Evolutionary conservation across 2,113 vertebrate genomes (phyloP).

Genomic region (Pelvicachromis taeniatus): DNA sequence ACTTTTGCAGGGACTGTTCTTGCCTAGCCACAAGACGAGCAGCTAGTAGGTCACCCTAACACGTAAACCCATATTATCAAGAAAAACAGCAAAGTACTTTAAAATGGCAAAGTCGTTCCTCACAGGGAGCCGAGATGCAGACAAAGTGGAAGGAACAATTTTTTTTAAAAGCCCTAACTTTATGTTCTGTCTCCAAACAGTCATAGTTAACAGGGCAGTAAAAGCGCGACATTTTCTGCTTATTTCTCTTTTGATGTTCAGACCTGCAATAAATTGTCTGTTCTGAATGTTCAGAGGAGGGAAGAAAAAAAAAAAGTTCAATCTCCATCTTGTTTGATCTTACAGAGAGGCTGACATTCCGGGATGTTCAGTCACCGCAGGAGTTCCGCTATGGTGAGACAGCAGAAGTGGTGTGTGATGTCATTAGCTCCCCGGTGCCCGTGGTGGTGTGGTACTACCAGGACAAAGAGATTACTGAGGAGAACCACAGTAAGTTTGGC

Average conservation of each 20-base stretch:
- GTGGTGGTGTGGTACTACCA: slow-evolving; percentile 92
- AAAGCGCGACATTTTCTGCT: background rate
- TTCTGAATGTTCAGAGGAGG: background rate
- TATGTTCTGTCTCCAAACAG: background rate
- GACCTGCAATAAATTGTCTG: background rate
- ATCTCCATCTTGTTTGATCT: slow-evolving; percentile 31
- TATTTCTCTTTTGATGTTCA: slow-evolving; percentile 32
- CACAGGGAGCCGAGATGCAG: background rate
- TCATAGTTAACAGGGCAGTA: background rate
- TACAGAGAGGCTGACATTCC: slow-evolving; percentile 93
- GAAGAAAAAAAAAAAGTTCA: background rate
- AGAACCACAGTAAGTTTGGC: slow-evolving; percentile 85
- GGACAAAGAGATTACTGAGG: slow-evolving; percentile 84
- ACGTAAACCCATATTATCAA: background rate
- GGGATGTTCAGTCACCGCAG: slow-evolving; percentile 85
- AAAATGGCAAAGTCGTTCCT: background rate
- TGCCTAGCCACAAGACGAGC: background rate
- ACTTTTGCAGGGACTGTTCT: background rate
- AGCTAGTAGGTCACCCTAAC: background rate
- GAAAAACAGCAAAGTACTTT: background rate
- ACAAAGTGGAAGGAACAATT: background rate
- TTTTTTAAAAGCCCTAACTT: background rate
- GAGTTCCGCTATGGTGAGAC: slow-evolving; percentile 92
- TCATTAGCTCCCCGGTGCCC: slow-evolving; percentile 92
- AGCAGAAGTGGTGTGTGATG: slow-evolving; percentile 89